These are phyloP conservation scores for Leptopilina boulardi DNA, from an alignment of 1,140 invertebrate genomes.

Conservation along the genomic window DNA sequence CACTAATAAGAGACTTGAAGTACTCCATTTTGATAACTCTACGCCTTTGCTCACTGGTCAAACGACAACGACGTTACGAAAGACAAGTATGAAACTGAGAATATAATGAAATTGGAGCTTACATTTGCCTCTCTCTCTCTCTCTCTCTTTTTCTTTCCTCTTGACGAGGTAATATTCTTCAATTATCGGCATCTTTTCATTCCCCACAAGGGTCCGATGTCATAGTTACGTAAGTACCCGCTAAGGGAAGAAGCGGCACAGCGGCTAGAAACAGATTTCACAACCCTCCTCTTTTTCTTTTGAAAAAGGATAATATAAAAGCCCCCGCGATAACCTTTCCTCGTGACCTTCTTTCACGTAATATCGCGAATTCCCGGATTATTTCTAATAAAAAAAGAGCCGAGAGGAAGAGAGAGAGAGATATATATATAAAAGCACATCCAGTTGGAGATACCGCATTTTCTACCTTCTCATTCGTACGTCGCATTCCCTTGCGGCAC, in stretches of 20 bases:
- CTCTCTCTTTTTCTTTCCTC: too few species aligned
- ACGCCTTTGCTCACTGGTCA: neutral
- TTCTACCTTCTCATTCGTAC: conserved; percentile 24
- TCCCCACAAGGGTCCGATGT: neutral
- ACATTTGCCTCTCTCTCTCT: conserved; percentile 27
- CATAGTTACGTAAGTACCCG: neutral
- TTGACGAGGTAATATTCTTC: conserved; percentile 31
- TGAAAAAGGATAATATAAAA: conserved; percentile 20
- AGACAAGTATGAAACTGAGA: neutral
- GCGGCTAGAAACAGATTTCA: neutral
- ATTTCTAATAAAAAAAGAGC: conserved; percentile 23
- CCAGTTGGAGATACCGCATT: conserved; percentile 23
- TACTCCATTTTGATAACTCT: conserved; percentile 1
- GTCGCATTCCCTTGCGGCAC: conserved; percentile 18
- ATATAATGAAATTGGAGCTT: conserved; percentile 24
- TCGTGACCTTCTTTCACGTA: conserved; percentile 24
- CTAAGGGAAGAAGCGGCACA: neutral
- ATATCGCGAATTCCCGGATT: conserved; percentile 15
- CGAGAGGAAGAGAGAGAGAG: too few species aligned
- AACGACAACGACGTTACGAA: neutral
- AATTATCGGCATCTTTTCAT: conserved; percentile 30
- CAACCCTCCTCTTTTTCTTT: neutral
- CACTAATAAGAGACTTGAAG: neutral
- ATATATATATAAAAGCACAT: too few species aligned
- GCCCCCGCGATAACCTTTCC: conserved; percentile 25